Base-by-base conservation (phyloP, 2,888 invertebrate species). In the Phyllotreta cruciferae region DNA sequence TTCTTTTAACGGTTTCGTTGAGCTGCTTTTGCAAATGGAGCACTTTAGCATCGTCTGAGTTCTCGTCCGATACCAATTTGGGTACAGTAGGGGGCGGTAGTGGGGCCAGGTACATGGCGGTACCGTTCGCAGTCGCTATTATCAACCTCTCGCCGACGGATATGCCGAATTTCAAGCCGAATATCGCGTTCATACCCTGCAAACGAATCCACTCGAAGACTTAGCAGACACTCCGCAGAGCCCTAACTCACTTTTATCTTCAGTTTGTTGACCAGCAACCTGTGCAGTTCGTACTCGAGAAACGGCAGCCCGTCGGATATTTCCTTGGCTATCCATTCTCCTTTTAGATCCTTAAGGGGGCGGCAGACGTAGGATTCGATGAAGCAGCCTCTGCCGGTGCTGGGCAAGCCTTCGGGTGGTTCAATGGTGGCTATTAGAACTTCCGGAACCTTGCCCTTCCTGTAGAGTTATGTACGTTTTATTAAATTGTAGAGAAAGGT, bases 261-360 rank as follows among this genome's bases (percentile, higher is more conserved):
- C 1, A 98, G 83, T 78, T 96, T 97, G 76, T 94, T 95, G 1
- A 96, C 86, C 39, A 98, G 82, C 70, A 96, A 87, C 64, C 94
- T 89, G 81, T 98, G 96, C 50, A 98, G 83, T 79, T 98, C 97
- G 79, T 97, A 98, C 80, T 98, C 98, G 58, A 98, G 82, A 83
- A 98, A 98, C 0, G 98, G 98, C 58, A 98, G 83, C 72, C 93
- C 93, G 83, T 98, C 94, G 0, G 96, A 96, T 64, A 98, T 93
- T 82, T 98, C 97, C 72, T 96, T 90, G 3, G 98, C 94, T 70
- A 92, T 91, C 0, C 90, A 85, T 82, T 96, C 96, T 0, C 93
- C 91, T 8, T 91, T 87, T 6, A 90, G 85, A 71, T 93, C 92
- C 49, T 90, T 88, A 70, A 95, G 89, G 0, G 88, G 85, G 47